These are phyloP conservation scores for Petrocephalus schoutedeni DNA, from an alignment of 2,797 vertebrate species.

Conservation along the genomic window DNA sequence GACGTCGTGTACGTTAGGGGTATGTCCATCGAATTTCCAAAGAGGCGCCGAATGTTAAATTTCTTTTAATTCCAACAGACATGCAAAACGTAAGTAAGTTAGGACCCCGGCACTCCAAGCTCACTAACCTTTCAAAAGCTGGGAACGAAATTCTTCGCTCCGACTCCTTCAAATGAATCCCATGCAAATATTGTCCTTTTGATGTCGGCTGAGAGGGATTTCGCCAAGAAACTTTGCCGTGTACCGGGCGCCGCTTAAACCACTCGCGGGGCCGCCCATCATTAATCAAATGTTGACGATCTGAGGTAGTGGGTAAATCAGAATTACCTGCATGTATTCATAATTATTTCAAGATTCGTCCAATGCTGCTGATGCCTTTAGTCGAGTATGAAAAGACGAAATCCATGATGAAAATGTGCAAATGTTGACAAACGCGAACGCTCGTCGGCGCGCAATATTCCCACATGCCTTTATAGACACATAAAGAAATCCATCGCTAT, in stretches of 20 bases:
- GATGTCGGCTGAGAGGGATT: not conserved
- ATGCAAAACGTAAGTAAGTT: not conserved
- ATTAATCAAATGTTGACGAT: not conserved
- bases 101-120: not conserved
- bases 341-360: slow-evolving; percentile 17
- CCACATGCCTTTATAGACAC: slow-evolving; percentile 24
- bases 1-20: not conserved
- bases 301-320: not conserved
- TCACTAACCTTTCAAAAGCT: slow-evolving; percentile 9
- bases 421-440: not conserved
- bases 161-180: not conserved
- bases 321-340: slow-evolving; percentile 17
- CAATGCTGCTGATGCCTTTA: slow-evolving; percentile 1
- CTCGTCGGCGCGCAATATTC: not conserved
- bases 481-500: slow-evolving; percentile 22
- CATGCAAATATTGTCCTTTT: slow-evolving; percentile 13
- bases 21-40: not conserved
- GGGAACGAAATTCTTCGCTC: slow-evolving; percentile 7
- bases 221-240: not conserved
- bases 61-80: slow-evolving; percentile 12
- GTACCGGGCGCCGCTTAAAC: not conserved
- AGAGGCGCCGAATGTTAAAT: not conserved
- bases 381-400: not conserved
- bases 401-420: not conserved
- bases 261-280: slow-evolving; percentile 14